These are phyloP conservation scores for Perognathus longimembris DNA, from an alignment of 2,113 vertebrate genomes.

Conservation along the genomic window DNA sequence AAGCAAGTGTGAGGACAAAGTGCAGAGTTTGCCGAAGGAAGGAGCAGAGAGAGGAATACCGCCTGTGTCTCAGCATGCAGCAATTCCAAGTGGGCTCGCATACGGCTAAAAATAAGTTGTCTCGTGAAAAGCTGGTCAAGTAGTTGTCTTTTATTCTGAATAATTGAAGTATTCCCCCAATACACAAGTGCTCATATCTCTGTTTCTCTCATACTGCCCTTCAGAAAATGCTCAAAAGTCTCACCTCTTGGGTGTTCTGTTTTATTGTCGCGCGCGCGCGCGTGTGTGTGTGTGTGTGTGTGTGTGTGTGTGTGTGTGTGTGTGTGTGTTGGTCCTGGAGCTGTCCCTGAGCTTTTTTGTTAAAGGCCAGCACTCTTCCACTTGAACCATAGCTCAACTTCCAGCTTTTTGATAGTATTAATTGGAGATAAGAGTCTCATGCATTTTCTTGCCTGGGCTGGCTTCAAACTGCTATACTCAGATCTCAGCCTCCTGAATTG, in stretches of 20 bases:
- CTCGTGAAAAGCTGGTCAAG: slow-evolving; percentile 66
- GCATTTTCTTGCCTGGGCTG: too few relatives aligned
- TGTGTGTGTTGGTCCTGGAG: too few relatives aligned
- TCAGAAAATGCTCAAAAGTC: background rate
- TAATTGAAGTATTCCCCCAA: slow-evolving; percentile 68
- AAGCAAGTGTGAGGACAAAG: slow-evolving; percentile 78
- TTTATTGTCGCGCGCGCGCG: too few relatives aligned
- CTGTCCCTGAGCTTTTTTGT: rapidly evolving
- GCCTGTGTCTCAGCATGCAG: slow-evolving; percentile 70
- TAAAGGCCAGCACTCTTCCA: rapidly evolving
- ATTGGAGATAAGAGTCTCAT: too few relatives aligned
- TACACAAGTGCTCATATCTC: slow-evolving; percentile 51
- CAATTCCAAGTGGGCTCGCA: slow-evolving; percentile 75
- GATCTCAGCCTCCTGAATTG: too few relatives aligned
- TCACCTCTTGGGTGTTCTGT: slow-evolving; percentile 33
- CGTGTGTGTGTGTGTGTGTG: too few relatives aligned
- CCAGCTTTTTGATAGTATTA: too few relatives aligned
- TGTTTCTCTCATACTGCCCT: slow-evolving; percentile 19
- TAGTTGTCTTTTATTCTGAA: slow-evolving; percentile 69
- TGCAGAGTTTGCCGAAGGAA: slow-evolving; percentile 74
- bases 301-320: too few relatives aligned
- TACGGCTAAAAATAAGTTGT: slow-evolving; percentile 76
- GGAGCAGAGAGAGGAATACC: slow-evolving; percentile 18
- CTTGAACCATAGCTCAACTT: too few relatives aligned
- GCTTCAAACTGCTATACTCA: too few relatives aligned